phyloP scores from a whole-genome alignment of 2,888 invertebrate species.

The Pterobdella sp. region DNA sequence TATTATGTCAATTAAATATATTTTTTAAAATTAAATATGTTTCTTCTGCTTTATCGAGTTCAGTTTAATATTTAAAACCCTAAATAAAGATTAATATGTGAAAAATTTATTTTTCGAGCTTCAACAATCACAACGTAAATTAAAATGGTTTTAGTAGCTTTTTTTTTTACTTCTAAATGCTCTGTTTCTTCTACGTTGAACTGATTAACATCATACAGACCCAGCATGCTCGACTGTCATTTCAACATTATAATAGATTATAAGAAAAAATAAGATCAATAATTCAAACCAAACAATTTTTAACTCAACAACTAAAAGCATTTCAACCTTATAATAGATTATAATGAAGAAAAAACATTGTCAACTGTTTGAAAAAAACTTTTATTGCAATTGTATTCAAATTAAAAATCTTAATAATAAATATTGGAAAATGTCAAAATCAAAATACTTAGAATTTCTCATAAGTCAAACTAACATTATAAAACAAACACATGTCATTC shows the following conservation, averaged over 20 bases:
- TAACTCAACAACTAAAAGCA: background rate
- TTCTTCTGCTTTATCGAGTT: too few relatives aligned
- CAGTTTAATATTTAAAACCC: too few relatives aligned
- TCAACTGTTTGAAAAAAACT: background rate
- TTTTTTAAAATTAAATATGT: too few relatives aligned
- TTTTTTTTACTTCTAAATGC: conserved; percentile 77
- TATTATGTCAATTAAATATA: too few relatives aligned
- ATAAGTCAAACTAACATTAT: too few relatives aligned
- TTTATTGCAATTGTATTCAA: background rate
- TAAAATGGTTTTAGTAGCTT: too few relatives aligned
- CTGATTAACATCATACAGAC: conserved; percentile 58
- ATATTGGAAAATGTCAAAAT: background rate
- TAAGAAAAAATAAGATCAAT: background rate
- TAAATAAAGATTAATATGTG: too few relatives aligned
- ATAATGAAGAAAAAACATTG: background rate
- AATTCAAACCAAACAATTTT: background rate
- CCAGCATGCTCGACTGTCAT: conserved; percentile 19
- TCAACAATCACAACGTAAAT: too few relatives aligned
- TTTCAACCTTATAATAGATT: background rate
- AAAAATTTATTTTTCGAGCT: too few relatives aligned
- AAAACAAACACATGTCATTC: too few relatives aligned
- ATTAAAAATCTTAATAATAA: background rate
- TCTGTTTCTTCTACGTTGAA: conserved; percentile 93
- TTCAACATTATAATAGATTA: background rate
- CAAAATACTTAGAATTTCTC: too few relatives aligned